Conservation (phyloP, 2,113 vertebrate genomes). For the Saimiri boliviensis region DNA sequence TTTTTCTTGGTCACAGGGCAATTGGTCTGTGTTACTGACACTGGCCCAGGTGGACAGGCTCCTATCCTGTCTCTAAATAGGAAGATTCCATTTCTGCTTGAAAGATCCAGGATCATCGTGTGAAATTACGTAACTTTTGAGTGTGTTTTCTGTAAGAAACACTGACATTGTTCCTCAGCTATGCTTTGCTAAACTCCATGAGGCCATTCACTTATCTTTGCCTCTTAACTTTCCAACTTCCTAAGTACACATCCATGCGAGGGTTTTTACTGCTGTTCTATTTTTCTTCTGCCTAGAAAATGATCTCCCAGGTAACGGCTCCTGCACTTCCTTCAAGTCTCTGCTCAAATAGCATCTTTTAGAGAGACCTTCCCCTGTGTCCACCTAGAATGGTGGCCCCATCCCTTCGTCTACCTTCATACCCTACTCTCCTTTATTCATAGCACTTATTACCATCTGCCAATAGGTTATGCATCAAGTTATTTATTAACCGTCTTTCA, state of each 20-base stretch:
- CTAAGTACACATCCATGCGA: not conserved
- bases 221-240: not conserved
- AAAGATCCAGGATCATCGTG: not conserved
- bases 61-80: not conserved
- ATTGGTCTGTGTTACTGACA: not conserved
- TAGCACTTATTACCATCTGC: not conserved
- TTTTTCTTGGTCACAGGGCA: not conserved
- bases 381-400: not conserved
- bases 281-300: not conserved
- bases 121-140: not conserved
- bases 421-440: not conserved
- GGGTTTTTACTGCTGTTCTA: not conserved
- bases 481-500: not conserved
- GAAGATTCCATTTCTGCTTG: not conserved
- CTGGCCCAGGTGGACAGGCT: rapidly evolving
- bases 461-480: not conserved
- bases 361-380: not conserved
- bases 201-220: not conserved
- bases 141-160: conserved; percentile 27
- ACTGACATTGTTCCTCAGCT: not conserved
- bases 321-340: not conserved
- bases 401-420: not conserved
- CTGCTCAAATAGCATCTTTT: not conserved
- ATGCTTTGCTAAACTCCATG: conserved; percentile 23
- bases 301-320: not conserved